These are phyloP conservation scores for Aradophagus sp. DNA, from an alignment of 1,140 invertebrate species.

Conservation along the genomic window DNA sequence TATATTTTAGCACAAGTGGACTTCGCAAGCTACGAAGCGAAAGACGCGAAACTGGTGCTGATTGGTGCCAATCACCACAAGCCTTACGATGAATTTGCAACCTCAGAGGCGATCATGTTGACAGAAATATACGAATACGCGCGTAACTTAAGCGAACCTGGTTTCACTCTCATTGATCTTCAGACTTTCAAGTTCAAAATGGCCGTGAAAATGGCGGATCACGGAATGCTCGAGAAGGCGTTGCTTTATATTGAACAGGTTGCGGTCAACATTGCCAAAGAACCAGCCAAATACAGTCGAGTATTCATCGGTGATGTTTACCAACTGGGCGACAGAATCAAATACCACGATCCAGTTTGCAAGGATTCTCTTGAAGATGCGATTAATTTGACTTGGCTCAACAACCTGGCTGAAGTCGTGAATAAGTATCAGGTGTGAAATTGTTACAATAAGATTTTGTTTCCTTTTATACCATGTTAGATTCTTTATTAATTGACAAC, in stretches of 20 bases:
- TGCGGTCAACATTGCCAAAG: slow-evolving; percentile 78
- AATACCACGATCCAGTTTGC: slow-evolving; percentile 85
- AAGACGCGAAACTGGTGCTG: slow-evolving; percentile 83
- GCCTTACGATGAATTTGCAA: slow-evolving; percentile 82
- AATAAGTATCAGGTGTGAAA: slow-evolving; percentile 61
- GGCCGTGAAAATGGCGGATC: slow-evolving; percentile 85
- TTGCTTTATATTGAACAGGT: slow-evolving; percentile 89
- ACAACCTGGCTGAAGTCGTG: slow-evolving; percentile 66
- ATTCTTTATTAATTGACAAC: too few species aligned
- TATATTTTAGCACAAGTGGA: slow-evolving; percentile 91
- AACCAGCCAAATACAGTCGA: slow-evolving; percentile 76
- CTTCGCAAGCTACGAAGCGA: slow-evolving; percentile 80
- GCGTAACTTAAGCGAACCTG: slow-evolving; percentile 84
- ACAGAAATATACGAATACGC: slow-evolving; percentile 97
- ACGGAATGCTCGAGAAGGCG: slow-evolving; percentile 84
- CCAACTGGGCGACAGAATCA: slow-evolving; percentile 82
- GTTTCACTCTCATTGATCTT: slow-evolving; percentile 80
- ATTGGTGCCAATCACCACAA: slow-evolving; percentile 83
- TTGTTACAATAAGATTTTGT: slow-evolving; percentile 1
- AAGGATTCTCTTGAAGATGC: slow-evolving; percentile 72
- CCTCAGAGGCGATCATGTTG: slow-evolving; percentile 90
- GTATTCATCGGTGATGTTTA: slow-evolving; percentile 81
- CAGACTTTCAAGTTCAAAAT: slow-evolving; percentile 84
- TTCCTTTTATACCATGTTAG: too few species aligned
- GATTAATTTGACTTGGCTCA: slow-evolving; percentile 66